A percentile compares a stretch with the other conserved stretches of the same genome.
Conservation (phyloP, 30 jellyfish, hydroid and myxozoan genomes). For the Phacellophora camtschatica region DNA sequence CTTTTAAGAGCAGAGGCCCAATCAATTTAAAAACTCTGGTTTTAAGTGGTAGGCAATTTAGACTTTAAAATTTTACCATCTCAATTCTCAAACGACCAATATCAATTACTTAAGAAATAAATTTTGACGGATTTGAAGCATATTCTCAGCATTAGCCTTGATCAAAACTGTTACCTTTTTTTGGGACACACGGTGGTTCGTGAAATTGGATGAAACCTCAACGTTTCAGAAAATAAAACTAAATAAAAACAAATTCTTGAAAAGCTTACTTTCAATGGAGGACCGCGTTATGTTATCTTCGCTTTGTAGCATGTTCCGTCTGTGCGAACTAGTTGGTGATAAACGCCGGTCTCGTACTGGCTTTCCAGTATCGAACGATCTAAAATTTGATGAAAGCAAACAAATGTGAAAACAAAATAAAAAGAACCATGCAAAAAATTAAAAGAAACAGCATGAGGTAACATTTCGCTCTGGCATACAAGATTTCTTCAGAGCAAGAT, state of each 20-base stretch:
- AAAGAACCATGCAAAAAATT: not conserved
- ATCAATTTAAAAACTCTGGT: no score
- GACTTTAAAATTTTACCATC: no score
- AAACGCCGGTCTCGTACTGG: not conserved
- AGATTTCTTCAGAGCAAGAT: no score
- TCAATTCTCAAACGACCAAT: no score
- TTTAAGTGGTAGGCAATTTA: no score
- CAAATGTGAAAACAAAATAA: not conserved
- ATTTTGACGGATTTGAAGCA: no score
- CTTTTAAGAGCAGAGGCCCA: no score
- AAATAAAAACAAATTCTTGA: not conserved
- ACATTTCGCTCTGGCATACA: no score
- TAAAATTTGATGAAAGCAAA: not conserved
- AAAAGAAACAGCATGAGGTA: not conserved
- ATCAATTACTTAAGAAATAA: no score
- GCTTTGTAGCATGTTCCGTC: not conserved
- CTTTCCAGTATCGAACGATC: slow-evolving; percentile 57
- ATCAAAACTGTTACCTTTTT: no score
- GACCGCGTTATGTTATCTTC: slow-evolving; percentile 41
- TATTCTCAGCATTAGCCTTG: not conserved
- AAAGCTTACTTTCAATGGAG: slow-evolving; percentile 16
- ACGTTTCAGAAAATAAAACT: not conserved
- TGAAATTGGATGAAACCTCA: no score
- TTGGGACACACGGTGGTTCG: no score
- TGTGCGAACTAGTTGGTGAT: not conserved